These are phyloP conservation scores for Percina caprodes DNA, from an alignment of 2,113 vertebrate genomes.

Conservation along the genomic window DNA sequence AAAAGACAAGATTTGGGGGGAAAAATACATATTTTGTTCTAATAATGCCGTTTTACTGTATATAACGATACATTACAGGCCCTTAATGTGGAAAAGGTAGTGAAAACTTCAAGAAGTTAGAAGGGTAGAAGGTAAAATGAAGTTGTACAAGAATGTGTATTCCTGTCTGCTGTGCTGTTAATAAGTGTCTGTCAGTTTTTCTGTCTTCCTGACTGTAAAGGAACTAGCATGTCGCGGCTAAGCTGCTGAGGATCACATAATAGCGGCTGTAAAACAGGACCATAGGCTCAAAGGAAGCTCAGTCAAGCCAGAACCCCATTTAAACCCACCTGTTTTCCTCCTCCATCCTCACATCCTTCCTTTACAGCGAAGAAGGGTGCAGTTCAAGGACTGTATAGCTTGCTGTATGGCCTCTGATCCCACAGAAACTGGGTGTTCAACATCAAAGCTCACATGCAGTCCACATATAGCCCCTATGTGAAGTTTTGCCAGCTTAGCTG, in stretches of 20 bases:
- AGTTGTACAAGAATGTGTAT: not conserved
- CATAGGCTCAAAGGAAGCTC: slow-evolving; percentile 54
- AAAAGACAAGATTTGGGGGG: slow-evolving; percentile 15
- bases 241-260: slow-evolving; percentile 39
- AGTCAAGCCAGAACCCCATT: slow-evolving; percentile 57
- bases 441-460: slow-evolving; percentile 37
- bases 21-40: not conserved
- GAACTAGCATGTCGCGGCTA: slow-evolving; percentile 25
- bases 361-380: slow-evolving; percentile 18
- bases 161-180: not conserved
- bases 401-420: slow-evolving; percentile 34
- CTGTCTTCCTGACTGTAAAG: slow-evolving; percentile 31
- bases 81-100: not conserved
- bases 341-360: slow-evolving; percentile 46
- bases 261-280: slow-evolving; percentile 47
- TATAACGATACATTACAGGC: not conserved
- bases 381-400: slow-evolving; percentile 19
- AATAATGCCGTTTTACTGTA: not conserved
- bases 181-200: slow-evolving; percentile 7
- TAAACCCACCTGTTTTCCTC: slow-evolving; percentile 71
- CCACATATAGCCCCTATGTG: not conserved
- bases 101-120: not conserved
- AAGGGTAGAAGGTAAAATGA: not conserved
- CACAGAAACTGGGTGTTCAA: slow-evolving; percentile 23
- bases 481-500: slow-evolving; percentile 5